Percentiles rank a stretch among this genome's conserved stretches.
Evolutionary conservation across 2,113 vertebrate species (phyloP).

Genomic region (Ardeotis arabs): DNA sequence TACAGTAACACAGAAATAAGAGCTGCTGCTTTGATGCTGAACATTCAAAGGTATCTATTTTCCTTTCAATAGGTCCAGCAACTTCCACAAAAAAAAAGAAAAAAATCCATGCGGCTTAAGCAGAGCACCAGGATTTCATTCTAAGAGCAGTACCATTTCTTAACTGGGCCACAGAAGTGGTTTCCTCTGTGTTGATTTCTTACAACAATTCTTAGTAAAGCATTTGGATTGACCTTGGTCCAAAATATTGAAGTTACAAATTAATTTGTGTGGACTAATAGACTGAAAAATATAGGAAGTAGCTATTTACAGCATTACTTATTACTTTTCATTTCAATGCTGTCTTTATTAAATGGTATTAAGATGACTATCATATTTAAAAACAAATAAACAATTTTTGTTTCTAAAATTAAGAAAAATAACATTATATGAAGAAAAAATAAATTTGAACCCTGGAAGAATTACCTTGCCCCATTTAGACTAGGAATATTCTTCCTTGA

Average conservation of each 20-base stretch:
- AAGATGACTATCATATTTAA: background rate
- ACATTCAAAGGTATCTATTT: background rate
- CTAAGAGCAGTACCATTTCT: background rate
- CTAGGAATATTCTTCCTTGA: background rate
- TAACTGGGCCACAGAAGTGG: background rate
- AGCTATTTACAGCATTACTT: background rate
- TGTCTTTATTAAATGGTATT: background rate
- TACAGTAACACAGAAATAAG: background rate
- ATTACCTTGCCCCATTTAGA: background rate
- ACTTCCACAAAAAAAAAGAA: background rate
- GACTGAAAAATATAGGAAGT: background rate
- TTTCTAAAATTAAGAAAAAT: background rate
- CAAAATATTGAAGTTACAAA: background rate
- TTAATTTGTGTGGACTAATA: background rate
- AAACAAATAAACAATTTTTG: background rate
- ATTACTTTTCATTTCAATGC: background rate
- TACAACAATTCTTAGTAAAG: background rate
- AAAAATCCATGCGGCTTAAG: slow-evolving; percentile 22
- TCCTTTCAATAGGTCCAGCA: background rate
- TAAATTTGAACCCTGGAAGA: background rate
- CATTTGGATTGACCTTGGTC: background rate
- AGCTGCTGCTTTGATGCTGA: slow-evolving; percentile 6
- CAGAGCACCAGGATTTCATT: background rate
- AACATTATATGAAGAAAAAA: background rate
- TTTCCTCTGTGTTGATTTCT: background rate